These are phyloP conservation scores for Dallia pectoralis DNA, from an alignment of 2,797 vertebrate species.

Conservation along the genomic window DNA sequence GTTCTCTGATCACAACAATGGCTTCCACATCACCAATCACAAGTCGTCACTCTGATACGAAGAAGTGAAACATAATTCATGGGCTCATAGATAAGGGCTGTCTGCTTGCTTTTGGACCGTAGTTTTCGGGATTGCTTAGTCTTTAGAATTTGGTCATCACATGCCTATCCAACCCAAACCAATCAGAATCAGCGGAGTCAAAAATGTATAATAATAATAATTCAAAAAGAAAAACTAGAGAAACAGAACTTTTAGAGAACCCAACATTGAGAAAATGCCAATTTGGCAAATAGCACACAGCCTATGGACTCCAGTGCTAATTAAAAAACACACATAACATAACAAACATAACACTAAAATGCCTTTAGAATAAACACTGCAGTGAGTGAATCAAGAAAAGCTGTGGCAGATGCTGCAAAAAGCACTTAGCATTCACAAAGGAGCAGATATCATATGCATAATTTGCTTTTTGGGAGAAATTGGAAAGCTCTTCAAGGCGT, in stretches of 20 bases:
- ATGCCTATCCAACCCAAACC: too few species aligned
- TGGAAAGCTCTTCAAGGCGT: constrained; percentile 20
- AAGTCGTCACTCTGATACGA: too few species aligned
- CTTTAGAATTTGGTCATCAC: too few species aligned
- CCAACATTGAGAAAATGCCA: constrained; percentile 44
- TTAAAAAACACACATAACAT: constrained; percentile 40
- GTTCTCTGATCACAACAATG: too few species aligned
- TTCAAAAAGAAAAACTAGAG: constrained; percentile 41
- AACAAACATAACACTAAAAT: constrained; percentile 15
- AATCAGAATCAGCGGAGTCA: too few species aligned
- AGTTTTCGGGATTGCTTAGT: too few species aligned
- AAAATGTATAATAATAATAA: too few species aligned
- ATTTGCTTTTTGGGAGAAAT: constrained; percentile 20
- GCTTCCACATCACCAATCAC: too few species aligned
- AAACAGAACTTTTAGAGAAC: constrained; percentile 24
- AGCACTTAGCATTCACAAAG: constrained; percentile 8
- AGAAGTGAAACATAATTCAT: too few species aligned
- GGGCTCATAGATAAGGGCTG: too few species aligned
- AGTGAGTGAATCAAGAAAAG: constrained; percentile 44
- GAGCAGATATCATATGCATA: constrained; percentile 25
- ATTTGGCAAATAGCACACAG: constrained; percentile 50
- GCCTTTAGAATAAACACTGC: constrained; percentile 57
- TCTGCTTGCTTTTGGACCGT: too few species aligned
- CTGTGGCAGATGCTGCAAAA: constrained; percentile 21
- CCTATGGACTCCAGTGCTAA: constrained; percentile 26